Conservation (phyloP, 2,888 invertebrate genomes). For the Cataglyphis albicans region DNA sequence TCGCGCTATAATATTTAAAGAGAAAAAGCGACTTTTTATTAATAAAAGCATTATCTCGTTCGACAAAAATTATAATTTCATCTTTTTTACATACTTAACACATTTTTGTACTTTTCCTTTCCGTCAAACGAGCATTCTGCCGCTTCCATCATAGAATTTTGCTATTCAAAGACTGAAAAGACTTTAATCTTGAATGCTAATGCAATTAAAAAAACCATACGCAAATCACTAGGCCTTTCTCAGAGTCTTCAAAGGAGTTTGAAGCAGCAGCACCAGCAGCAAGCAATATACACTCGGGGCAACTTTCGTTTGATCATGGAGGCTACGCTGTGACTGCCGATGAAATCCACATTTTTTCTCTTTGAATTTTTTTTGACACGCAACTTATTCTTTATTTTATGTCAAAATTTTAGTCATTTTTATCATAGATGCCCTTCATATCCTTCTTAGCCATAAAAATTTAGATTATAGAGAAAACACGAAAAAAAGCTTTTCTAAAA, state of each 20-base stretch:
- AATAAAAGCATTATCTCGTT: not conserved
- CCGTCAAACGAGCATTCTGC: not conserved
- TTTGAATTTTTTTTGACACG: not conserved
- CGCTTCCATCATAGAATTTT: not conserved
- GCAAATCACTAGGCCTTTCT: constrained; percentile 31
- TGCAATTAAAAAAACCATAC: constrained; percentile 47
- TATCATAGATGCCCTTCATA: constrained; percentile 13
- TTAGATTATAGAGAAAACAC: constrained; percentile 34
- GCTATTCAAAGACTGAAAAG: not conserved
- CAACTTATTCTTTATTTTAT: constrained; percentile 33
- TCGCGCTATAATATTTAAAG: not conserved
- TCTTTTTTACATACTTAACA: not conserved
- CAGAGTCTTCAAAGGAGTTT: constrained; percentile 29
- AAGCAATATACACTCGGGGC: constrained; percentile 1
- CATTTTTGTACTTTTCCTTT: not conserved
- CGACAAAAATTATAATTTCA: constrained; percentile 1
- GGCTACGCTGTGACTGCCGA: constrained; percentile 12
- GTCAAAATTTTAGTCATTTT: constrained; percentile 43
- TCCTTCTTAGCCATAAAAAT: constrained; percentile 28
- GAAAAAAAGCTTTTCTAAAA: constrained; percentile 30
- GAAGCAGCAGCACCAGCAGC: not conserved
- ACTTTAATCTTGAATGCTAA: constrained; percentile 11
- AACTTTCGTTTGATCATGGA: constrained; percentile 43
- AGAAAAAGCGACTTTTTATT: not conserved
- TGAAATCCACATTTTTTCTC: constrained; percentile 17